These are phyloP conservation scores for Drosophila pseudotakahashii DNA, from an alignment of 2,888 invertebrate species.

Conservation along the genomic window DNA sequence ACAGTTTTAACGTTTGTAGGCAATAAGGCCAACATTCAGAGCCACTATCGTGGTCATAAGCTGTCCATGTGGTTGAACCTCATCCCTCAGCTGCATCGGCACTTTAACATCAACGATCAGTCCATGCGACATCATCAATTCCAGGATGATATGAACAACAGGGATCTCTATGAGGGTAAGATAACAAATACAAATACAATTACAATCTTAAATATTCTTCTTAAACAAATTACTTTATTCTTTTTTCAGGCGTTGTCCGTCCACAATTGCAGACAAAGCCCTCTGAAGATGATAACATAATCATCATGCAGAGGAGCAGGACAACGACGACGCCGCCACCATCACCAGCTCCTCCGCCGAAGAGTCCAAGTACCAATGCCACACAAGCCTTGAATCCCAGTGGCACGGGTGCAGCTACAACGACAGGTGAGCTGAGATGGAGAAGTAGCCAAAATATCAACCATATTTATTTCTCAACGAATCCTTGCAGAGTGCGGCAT, in stretches of 20 bases:
- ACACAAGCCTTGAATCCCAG: conserved; percentile 42
- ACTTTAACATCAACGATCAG: conserved; percentile 90
- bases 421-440: conserved; percentile 58
- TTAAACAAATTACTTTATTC: too few relatives aligned
- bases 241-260: conserved; percentile 87
- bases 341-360: conserved; percentile 78
- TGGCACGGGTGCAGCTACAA: conserved; percentile 75
- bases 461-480: background rate
- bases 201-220: background rate
- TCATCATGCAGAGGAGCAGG: conserved; percentile 80
- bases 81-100: conserved; percentile 94
- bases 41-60: conserved; percentile 97
- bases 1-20: conserved; percentile 83
- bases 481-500: conserved; percentile 70
- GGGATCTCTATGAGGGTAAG: conserved; percentile 90
- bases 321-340: conserved; percentile 59
- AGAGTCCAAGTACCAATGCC: conserved; percentile 81
- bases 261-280: conserved; percentile 87
- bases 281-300: conserved; percentile 72
- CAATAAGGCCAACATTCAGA: conserved; percentile 90
- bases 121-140: conserved; percentile 95
- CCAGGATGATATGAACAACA: conserved; percentile 87
- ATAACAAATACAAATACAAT: background rate
- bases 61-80: conserved; percentile 96
- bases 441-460: rapidly evolving